phyloP scores from a whole-genome alignment of 2,797 vertebrate species.

The Eupleurogrammus muticus region DNA sequence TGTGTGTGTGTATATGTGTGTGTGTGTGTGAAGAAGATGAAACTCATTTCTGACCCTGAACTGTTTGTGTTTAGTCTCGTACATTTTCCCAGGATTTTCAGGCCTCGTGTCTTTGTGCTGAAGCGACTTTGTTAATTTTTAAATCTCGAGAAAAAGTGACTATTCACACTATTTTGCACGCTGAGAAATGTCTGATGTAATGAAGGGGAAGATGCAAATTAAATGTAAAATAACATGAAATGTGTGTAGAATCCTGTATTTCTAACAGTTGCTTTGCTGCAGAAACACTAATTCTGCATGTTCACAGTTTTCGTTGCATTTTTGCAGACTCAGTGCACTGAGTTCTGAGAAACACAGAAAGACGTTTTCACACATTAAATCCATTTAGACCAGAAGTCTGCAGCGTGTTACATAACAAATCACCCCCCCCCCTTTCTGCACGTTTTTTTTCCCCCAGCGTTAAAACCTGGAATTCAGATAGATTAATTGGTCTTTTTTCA shows the following conservation, averaged over 20 bases:
- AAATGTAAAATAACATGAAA: slow-evolving; percentile 39
- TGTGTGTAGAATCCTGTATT: slow-evolving; percentile 43
- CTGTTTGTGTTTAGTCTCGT: slow-evolving; percentile 42
- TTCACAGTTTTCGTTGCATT: too few relatives aligned
- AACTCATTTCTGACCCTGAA: slow-evolving; percentile 41
- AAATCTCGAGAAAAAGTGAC: slow-evolving; percentile 28
- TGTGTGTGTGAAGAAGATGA: slow-evolving; percentile 34
- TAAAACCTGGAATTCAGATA: too few relatives aligned
- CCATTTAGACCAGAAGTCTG: too few relatives aligned
- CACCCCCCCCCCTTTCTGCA: too few relatives aligned
- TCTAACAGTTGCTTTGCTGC: slow-evolving; percentile 25
- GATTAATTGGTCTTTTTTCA: too few relatives aligned
- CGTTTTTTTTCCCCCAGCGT: too few relatives aligned
- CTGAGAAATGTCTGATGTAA: slow-evolving; percentile 30
- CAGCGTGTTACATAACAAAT: too few relatives aligned
- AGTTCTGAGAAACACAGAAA: too few relatives aligned
- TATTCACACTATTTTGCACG: slow-evolving; percentile 19
- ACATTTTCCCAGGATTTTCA: slow-evolving; percentile 30
- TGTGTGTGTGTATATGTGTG: background rate
- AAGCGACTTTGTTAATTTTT: slow-evolving; percentile 34
- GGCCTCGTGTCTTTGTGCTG: slow-evolving; percentile 28
- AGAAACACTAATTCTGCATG: too few relatives aligned
- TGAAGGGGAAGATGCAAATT: slow-evolving; percentile 38
- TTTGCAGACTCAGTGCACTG: too few relatives aligned
- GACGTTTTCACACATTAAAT: too few relatives aligned